These are phyloP conservation scores for Wiebesia pumilae DNA, from an alignment of 1,140 invertebrate genomes.

Conservation along the genomic window DNA sequence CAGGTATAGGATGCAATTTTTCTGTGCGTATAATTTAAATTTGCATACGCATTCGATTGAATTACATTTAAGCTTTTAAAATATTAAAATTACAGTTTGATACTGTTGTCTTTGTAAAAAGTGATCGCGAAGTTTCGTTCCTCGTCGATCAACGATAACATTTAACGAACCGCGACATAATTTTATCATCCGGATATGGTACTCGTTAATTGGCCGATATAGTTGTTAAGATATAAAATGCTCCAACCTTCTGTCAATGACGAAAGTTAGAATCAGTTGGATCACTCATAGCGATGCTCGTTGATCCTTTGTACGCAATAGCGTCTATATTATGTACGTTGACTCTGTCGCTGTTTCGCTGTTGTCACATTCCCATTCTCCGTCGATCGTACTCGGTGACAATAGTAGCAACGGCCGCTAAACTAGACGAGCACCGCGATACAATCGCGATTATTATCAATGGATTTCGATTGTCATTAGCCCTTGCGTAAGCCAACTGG, in stretches of 20 bases:
- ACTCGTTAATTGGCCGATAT: too few species aligned
- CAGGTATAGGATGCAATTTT: too few species aligned
- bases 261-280: background rate
- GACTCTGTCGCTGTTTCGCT: background rate
- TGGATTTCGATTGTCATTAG: slow-evolving; percentile 65
- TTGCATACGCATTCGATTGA: too few species aligned
- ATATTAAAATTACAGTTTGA: too few species aligned
- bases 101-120: too few species aligned
- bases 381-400: slow-evolving; percentile 26
- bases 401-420: slow-evolving; percentile 26
- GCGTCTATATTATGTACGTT: slow-evolving; percentile 18
- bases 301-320: background rate
- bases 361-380: slow-evolving; percentile 30
- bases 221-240: background rate
- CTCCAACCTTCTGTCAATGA: background rate
- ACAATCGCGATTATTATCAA: slow-evolving; percentile 67
- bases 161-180: too few species aligned
- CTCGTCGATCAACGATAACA: too few species aligned
- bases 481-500: slow-evolving; percentile 53
- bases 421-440: slow-evolving; percentile 60
- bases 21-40: too few species aligned
- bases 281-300: background rate
- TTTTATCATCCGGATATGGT: too few species aligned
- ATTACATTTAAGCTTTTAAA: too few species aligned
- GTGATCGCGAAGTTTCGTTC: too few species aligned